Evolutionary conservation across 2,888 invertebrate species (phyloP), one percentile per base, ranked within the genome.

Genomic region (Sesia apiformis): DNA sequence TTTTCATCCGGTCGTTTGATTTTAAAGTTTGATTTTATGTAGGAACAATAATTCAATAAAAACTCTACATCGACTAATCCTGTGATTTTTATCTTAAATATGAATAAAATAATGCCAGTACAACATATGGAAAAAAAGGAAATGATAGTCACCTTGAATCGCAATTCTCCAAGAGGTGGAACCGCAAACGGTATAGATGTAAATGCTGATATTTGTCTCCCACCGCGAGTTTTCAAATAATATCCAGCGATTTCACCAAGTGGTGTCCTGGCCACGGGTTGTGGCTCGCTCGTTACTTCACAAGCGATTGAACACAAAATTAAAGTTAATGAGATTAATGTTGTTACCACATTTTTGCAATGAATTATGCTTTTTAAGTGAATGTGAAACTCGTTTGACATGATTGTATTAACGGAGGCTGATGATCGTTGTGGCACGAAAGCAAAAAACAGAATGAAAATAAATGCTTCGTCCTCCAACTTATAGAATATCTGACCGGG

Each of bases 131-230:
- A 23, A 23, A 23, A 23, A 23, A 46, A 43, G 4, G 6, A 46
- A 46, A 46, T n/a, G n/a, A n/a, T 8, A 46, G n/a, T 46, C 80
- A 93, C 93, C 91, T 91, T 89, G 72, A 94, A 94, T 64, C 94
- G 83, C 5, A 93, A 77, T 3, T 91, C 80, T 7, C 88, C 91
- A 3, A 93, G 50, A 0, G 94, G 93, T 1, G 94, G 91, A 56
- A 84, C 65, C 0, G 94, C 94, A 66, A 91, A 94, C 0, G 93
- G 94, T 51, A 94, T 84, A 3, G 92, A 91, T 55, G 92, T 90
- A 66, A 92, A 94, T 0, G 91, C 92, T 0, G 90, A 78, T 64
- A 93, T 90, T 59, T 87, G 80, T 57, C 90, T 85, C 0, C 92
- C 93, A 39, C 76, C 85, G 58, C 92, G 86, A 0, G 91, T 91